Evolutionary conservation across 2,113 vertebrate species (phyloP).

Genomic region (Solenodon paradoxus): DNA sequence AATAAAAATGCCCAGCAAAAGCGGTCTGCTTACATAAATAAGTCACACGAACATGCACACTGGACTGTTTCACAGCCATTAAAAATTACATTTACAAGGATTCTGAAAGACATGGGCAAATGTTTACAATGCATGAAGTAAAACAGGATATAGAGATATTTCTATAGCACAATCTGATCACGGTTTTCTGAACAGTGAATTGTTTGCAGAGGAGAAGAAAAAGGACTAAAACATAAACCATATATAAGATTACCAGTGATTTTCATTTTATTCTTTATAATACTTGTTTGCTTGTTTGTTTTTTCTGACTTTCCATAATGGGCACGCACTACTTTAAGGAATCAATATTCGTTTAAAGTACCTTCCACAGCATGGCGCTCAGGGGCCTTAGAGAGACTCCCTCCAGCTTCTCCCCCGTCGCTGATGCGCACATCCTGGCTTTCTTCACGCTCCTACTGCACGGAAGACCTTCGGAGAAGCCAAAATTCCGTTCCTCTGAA

Average conservation of each 20-base stretch:
- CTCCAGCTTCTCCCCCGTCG: background rate
- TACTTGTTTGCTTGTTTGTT: background rate
- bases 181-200: background rate
- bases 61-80: constrained; percentile 20
- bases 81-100: constrained; percentile 39
- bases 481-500: too few relatives aligned
- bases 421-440: background rate
- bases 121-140: background rate
- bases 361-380: background rate
- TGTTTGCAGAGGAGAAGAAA: background rate
- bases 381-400: background rate
- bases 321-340: constrained; percentile 6
- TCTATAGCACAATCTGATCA: background rate
- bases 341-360: background rate
- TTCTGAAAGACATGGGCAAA: constrained; percentile 12
- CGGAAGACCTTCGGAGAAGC: background rate
- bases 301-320: background rate
- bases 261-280: constrained; percentile 27
- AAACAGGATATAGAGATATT: background rate
- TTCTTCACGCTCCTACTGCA: background rate
- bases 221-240: background rate
- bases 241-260: background rate
- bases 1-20: constrained; percentile 50
- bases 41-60: background rate
- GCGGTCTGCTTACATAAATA: constrained; percentile 48